Base-by-base conservation (phyloP, 2,797 vertebrate species). In the Ciconia nigra region DNA sequence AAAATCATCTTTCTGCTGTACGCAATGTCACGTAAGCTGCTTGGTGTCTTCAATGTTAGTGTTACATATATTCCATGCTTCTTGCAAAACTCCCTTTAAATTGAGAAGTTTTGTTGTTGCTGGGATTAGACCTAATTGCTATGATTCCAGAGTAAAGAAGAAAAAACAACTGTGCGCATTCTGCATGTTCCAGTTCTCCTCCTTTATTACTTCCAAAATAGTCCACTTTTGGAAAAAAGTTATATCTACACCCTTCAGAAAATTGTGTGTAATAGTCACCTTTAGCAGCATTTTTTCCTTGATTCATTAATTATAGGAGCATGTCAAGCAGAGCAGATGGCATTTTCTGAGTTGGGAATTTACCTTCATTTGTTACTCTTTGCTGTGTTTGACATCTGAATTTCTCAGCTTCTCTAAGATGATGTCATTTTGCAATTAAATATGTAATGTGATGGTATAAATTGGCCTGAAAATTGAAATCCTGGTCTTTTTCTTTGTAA, bases 321-420 rank as follows among this genome's bases (percentile, higher is more conserved):
- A 70, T 63, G 52, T 93, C 63, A 90, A 37, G 39, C 42, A 83
- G 44, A 91, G 67, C 77, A 86, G 73, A 72, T 87, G 67, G 59
- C 55, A 37, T 93, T 93, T 95, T 94, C 86, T 52, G 37, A 73
- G 46, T 66, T 84, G 58, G 67, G 47, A 70, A 59, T 96, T 92
- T 89, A 93, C 78, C 86, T 90, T 61, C 90, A 58, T 84, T 87
- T 88, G 58, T 84, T 93, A 54, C 69, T 86, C 35, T 78, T 91
- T 67, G 18, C 76, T 83, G 33, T 47, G 46, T 89, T 90, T 89
- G 80, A 94, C 73, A 59, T 90, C 33, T 69, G 73, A 76, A 79
- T 94, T 95, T 88, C 42, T 90, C 39, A 46, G 46, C 54, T 65
- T 92, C 49, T 83, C 37, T 58, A 71, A 67, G 37, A 58, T 55